Conservation (phyloP, 1,140 invertebrate genomes). For the Cataglyphis hispanica region DNA sequence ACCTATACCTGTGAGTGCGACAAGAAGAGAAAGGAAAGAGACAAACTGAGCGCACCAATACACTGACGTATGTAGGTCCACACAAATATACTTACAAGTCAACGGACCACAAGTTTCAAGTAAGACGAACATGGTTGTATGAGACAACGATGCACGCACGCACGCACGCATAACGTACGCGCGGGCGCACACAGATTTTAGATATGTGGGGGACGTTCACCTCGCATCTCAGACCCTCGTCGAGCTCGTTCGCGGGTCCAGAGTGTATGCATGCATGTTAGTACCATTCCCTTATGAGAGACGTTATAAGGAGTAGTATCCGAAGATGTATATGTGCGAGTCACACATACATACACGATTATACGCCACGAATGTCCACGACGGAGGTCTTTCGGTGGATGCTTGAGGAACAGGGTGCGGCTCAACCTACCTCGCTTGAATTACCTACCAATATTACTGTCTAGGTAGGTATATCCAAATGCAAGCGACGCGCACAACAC, state of each 20-base stretch:
- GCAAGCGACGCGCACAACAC: conserved; percentile 72
- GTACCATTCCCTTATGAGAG: conserved; percentile 67
- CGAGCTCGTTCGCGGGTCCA: conserved; percentile 67
- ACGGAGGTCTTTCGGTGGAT: conserved; percentile 76
- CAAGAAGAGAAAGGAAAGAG: conserved; percentile 40
- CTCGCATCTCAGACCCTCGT: conserved; percentile 79
- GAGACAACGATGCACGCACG: conserved; percentile 38
- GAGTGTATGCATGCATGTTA: conserved; percentile 64
- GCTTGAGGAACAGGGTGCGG: conserved; percentile 84
- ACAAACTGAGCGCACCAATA: conserved; percentile 45
- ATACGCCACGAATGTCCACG: conserved; percentile 40
- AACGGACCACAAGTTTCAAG: conserved; percentile 63
- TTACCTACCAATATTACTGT: conserved; percentile 85
- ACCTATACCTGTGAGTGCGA: conserved; percentile 68
- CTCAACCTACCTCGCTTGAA: conserved; percentile 82
- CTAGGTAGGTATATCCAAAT: conserved; percentile 79
- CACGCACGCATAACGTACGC: conserved; percentile 63
- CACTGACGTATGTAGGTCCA: conserved; percentile 20
- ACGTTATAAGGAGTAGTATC: conserved; percentile 68
- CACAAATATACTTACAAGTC: conserved; percentile 16
- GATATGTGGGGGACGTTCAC: conserved; percentile 84
- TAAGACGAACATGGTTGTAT: conserved; percentile 64
- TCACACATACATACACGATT: background rate
- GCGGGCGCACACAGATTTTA: conserved; percentile 80
- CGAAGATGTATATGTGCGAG: conserved; percentile 7